Evolutionary conservation across 1,140 invertebrate genomes (phyloP), one percentile per base, ranked within the genome.

Genomic region (Streblospio benedicti): DNA sequence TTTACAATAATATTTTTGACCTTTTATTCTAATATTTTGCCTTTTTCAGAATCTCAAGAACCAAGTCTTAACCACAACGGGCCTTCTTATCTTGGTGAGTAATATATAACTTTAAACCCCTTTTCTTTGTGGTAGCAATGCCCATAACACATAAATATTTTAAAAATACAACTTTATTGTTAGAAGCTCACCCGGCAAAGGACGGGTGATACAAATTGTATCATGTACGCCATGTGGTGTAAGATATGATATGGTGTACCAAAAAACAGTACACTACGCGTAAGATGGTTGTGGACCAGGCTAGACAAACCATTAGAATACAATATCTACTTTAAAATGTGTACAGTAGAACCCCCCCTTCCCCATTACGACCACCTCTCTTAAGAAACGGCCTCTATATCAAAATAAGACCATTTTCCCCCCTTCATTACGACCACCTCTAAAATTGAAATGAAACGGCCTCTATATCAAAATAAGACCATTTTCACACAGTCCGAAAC

Each of bases 81-180:
- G 60, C 14, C 52, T 62, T 18, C 47, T 62, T 16, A 62, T 62
- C 4, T 38, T 62, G 60, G 60, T 62, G 35, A 58, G 60, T 60
- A n/a, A 23, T 23, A 27, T 33, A 23, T n/a, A 20, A 23, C 4
- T 44, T 44, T n/a, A 45, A 12, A 12, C 27, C 2, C 27, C 27
- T 45, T 20, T 4, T 9, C 14, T 4, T 27, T 45, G 20, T 23
- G 27, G 44, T 45, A 27, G 20, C 14, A 23, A 20, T 45, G 23
- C 6, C 6, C 5, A 16, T 27, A 20, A 23, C 27, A 23, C 27
- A 45, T 9, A 5, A 45, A 1, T 20, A 9, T 23, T 23, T 45
- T 45, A 5, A 20, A 45, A 45, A 45, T 27, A 23, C 27, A 20
- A 45, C 14, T 27, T 6, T 16, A 45, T 45, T 45, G 20, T 27